Evolutionary conservation across 1,140 invertebrate species (phyloP).

Genomic region (Drosophila dunni): DNA sequence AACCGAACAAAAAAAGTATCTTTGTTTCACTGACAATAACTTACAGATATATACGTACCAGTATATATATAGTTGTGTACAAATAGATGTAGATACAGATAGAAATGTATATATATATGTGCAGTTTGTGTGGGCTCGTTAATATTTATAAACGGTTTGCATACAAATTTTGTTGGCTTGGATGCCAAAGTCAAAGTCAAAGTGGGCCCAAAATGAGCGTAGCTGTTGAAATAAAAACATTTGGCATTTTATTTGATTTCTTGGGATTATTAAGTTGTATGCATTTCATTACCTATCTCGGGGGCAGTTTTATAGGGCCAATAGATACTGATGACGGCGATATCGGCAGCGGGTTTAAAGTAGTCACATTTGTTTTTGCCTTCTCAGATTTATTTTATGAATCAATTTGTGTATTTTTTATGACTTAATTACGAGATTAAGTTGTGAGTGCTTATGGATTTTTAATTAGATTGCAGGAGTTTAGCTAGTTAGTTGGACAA

Average conservation of each 20-base stretch:
- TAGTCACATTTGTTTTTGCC: constrained; percentile 27
- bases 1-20: not conserved
- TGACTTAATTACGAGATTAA: constrained; percentile 63
- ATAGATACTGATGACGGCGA: not conserved
- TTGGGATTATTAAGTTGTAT: constrained; percentile 76
- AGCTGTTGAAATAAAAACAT: constrained; percentile 82
- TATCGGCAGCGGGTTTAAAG: not conserved
- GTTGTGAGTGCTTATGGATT: constrained; percentile 45
- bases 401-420: constrained; percentile 71
- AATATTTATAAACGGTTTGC: constrained; percentile 55
- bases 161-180: constrained; percentile 40
- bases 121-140: constrained; percentile 62
- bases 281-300: constrained; percentile 66
- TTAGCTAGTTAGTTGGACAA: not conserved
- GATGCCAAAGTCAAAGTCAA: constrained; percentile 37
- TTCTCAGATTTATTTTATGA: constrained; percentile 53
- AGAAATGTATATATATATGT: constrained; percentile 4
- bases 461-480: constrained; percentile 47
- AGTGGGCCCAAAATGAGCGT: constrained; percentile 69
- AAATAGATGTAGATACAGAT: not conserved
- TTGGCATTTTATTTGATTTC: constrained; percentile 79
- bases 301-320: constrained; percentile 36
- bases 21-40: not conserved
- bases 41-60: constrained; percentile 4
- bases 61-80: not conserved